These are phyloP conservation scores for Chloroceryle inda DNA, from an alignment of 2,797 vertebrate genomes.

Conservation along the genomic window DNA sequence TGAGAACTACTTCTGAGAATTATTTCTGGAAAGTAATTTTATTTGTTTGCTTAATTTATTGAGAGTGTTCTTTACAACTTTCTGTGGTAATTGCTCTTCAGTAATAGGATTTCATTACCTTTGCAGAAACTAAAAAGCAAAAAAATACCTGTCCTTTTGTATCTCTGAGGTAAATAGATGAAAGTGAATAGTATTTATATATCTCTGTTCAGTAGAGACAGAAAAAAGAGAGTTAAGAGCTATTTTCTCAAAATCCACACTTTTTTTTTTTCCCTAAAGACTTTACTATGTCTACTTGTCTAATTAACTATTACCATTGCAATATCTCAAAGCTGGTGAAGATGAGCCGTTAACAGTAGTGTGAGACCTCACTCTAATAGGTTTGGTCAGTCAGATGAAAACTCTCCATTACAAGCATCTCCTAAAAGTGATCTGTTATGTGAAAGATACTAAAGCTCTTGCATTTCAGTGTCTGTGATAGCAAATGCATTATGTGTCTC, in stretches of 20 bases:
- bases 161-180: neutral
- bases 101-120: neutral
- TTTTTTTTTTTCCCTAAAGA: neutral
- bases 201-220: neutral
- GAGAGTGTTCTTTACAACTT: neutral
- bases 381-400: neutral
- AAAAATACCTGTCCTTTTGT: neutral
- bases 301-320: neutral
- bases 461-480: conserved; percentile 2
- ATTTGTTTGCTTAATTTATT: neutral
- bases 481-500: conserved; percentile 35
- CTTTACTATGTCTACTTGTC: neutral
- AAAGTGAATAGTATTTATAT: neutral
- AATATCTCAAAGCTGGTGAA: neutral
- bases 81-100: neutral
- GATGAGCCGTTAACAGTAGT: neutral
- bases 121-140: neutral
- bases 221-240: neutral
- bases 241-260: neutral
- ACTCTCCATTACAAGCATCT: neutral
- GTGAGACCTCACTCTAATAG: neutral
- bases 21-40: neutral
- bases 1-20: neutral
- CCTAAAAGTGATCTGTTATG: neutral
- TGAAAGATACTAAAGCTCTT: neutral